Conservation (phyloP, 2,797 vertebrate species). For the Peromyscus nudipes region DNA sequence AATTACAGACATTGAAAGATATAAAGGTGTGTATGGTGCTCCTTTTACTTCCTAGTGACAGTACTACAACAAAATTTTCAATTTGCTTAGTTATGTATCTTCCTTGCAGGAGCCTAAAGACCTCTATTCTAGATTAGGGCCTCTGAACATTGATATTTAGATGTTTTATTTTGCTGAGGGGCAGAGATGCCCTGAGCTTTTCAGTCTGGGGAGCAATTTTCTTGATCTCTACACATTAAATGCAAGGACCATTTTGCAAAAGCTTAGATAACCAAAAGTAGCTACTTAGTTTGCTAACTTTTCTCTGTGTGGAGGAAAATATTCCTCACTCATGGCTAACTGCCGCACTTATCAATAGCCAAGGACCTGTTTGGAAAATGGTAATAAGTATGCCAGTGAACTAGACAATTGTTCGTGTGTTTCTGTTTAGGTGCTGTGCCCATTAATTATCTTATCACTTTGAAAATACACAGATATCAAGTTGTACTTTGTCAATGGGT, state of each 20-base stretch:
- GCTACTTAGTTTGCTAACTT: neutral
- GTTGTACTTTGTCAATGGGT: neutral
- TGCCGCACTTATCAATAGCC: neutral
- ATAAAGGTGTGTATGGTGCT: neutral
- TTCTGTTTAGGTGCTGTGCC: neutral
- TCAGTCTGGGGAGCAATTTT: neutral
- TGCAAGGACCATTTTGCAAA: neutral
- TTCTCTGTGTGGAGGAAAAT: fast-evolving
- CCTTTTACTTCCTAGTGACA: neutral
- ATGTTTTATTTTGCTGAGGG: neutral
- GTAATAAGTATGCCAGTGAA: neutral
- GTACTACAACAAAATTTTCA: neutral
- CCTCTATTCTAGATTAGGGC: neutral
- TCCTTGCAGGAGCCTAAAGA: neutral
- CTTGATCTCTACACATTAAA: neutral
- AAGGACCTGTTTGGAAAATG: neutral
- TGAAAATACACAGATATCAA: neutral
- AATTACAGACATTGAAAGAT: neutral
- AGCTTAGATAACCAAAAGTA: neutral
- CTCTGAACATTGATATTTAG: neutral
- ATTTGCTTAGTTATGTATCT: neutral
- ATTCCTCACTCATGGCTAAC: neutral
- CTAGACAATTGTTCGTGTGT: neutral
- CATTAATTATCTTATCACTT: neutral
- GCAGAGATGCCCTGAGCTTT: neutral